Conservation (phyloP, 2,113 vertebrate genomes). For the Himantopus leucocephalus region DNA sequence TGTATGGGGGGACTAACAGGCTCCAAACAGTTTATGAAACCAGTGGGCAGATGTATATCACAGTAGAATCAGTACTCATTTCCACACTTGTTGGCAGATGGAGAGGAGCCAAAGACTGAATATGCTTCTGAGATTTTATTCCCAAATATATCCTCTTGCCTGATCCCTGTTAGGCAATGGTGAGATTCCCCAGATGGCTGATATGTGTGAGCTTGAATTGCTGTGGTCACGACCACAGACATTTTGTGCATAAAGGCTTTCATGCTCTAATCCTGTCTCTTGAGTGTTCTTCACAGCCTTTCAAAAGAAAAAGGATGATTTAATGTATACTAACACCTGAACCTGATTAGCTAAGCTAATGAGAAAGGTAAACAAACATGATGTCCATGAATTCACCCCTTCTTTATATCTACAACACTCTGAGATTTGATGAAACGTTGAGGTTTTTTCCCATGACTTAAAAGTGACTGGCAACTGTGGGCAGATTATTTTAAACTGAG, state of each 20-base stretch:
- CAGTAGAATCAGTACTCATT: not conserved
- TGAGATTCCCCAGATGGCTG: not conserved
- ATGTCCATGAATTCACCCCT: not conserved
- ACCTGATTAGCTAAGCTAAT: conserved; percentile 14
- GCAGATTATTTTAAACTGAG: not conserved
- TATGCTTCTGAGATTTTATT: not conserved
- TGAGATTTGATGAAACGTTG: not conserved
- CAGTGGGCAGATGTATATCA: not conserved
- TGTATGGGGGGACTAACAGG: not conserved
- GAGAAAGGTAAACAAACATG: not conserved
- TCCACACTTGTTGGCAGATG: not conserved
- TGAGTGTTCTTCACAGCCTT: not conserved
- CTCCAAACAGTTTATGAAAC: not conserved
- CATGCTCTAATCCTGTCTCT: not conserved
- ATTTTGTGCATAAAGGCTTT: conserved; percentile 19
- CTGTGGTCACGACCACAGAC: not conserved
- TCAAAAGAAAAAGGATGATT: not conserved
- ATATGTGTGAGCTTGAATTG: not conserved
- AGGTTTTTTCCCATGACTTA: not conserved
- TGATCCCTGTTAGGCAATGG: not conserved
- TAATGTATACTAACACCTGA: conserved; percentile 16
- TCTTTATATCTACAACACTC: not conserved
- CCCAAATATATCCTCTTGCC: not conserved
- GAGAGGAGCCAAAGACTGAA: not conserved
- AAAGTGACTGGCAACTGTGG: not conserved